Base-by-base conservation (phyloP, 2,113 vertebrate species). In the Gavia stellata region DNA sequence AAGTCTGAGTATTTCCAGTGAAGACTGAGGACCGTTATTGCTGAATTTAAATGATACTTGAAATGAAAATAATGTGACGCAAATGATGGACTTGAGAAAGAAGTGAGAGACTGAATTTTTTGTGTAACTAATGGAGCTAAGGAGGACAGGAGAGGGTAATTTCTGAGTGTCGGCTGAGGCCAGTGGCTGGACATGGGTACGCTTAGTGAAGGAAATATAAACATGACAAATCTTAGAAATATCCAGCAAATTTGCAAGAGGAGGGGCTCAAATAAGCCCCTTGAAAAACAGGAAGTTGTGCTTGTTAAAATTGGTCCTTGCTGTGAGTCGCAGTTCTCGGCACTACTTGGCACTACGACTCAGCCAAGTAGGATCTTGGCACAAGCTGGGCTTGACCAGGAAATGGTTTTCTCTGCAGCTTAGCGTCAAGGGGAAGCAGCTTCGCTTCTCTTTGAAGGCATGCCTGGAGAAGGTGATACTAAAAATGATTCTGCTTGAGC, bases 331-430 rank as follows among this genome's bases (percentile, higher is more conserved):
- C 67, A 49, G 88, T 72, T 90, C 88, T 89, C 2, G 0, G 73
- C 86, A 73, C 66, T 10, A 1, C 81, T 85, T 95, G 94, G 94
- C 82, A 71, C 45, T 7, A 0, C 0, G 0, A 42, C 71, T 92
- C 0, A 2, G 87, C 79, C 62, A 2, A 47, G 74, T 4, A 44
- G n/a, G 17, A 6, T 31, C 53, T 95, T 94, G 95, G 93, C 95
- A 91, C 4, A 4, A 44, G 9, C 31, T 74, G 88, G 68, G 44
- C 55, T 96, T 61, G 94, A 96, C 95, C 95, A 96, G 96, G 92
- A 97, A 96, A 92, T 82, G 6, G n/a, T 36, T 96, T 95, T 75
- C 73, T 90, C 47, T 53, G 62, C 49, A 85, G 66, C 81, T 96
- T 45, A 34, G 9, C 5, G 33, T 42, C 5, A 31, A 81, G 90